Evolutionary conservation across 2,888 invertebrate genomes (phyloP), one percentile per base, ranked within the genome.

Genomic region (Pogonocherus hispidulus): DNA sequence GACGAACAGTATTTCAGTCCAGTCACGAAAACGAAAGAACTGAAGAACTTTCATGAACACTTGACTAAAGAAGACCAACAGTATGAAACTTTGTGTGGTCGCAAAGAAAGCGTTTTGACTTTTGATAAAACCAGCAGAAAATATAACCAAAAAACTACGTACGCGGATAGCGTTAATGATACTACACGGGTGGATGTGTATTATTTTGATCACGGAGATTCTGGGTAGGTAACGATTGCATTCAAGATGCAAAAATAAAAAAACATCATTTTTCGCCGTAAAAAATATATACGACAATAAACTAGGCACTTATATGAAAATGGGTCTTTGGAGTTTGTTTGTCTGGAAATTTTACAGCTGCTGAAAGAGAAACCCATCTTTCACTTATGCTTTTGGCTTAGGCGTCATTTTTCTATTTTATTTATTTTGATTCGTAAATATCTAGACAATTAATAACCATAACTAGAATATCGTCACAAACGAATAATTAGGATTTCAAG

Each of bases 131-230:
- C 14, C 11, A 64, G 63, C 11, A 63, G 55, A 27, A 68, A 66
- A 19, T 35, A 55, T 14, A 67, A 67, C 19, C 66, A 76, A 52
- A 75, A 76, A 70, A 73, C 72, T 5, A 69, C 74, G 16, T 74
- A 71, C 55, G 71, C 66, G 22, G 78, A 78, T 65, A 66, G 64
- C 41, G 14, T 2, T 0, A 67, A 67, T 32, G 77, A 74, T 18
- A 73, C 77, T 32, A 80, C 80, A 20, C 86, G 86, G 77, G 89
- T 91, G 6, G 91, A 91, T 70, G 87, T 91, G 52, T 92, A 92
- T 82, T 91, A 90, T 70, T 92, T 92, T 74, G 91, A 92, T 79
- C 91, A 91, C 77, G 91, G 91, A 52, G 90, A 90, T 78, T 87
- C 90, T 1, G 88, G 89, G 88, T 89, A 82, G 81, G 84, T 80